These are phyloP conservation scores for Trichacis sp. DNA, from an alignment of 2,888 invertebrate species.

Conservation along the genomic window DNA sequence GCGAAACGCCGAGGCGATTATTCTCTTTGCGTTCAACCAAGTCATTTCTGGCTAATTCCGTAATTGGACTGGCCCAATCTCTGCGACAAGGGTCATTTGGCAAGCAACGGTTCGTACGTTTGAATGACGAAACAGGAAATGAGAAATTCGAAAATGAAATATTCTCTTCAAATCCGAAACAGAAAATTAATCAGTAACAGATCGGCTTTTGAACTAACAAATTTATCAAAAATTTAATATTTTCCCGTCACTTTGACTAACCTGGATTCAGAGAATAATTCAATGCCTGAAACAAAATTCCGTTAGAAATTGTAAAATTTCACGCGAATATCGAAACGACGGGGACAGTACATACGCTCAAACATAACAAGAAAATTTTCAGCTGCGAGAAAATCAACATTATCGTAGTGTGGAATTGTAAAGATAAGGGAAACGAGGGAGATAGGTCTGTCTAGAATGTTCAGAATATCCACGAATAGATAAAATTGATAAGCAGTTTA, in stretches of 20 bases:
- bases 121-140: conserved; percentile 1
- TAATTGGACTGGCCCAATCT: conserved; percentile 27
- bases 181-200: no score
- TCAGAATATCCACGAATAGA: conserved; percentile 17
- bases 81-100: conserved; percentile 8
- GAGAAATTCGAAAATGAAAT: not conserved
- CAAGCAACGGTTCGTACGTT: not conserved
- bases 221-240: no score
- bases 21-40: conserved; percentile 19
- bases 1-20: conserved; percentile 24
- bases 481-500: conserved; percentile 25
- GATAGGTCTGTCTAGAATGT: conserved; percentile 25
- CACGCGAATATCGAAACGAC: no score
- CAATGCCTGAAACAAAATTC: no score
- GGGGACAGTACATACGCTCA: no score
- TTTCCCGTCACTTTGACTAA: no score
- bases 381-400: conserved; percentile 2
- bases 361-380: no score
- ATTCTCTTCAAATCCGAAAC: no score
- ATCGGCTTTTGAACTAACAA: no score
- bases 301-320: no score
- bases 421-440: conserved; percentile 3
- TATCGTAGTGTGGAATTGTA: not conserved
- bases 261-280: no score
- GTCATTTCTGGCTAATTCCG: conserved; percentile 27